Conservation (phyloP, 2,888 invertebrate genomes). For the Herminia tarsipennalis region DNA sequence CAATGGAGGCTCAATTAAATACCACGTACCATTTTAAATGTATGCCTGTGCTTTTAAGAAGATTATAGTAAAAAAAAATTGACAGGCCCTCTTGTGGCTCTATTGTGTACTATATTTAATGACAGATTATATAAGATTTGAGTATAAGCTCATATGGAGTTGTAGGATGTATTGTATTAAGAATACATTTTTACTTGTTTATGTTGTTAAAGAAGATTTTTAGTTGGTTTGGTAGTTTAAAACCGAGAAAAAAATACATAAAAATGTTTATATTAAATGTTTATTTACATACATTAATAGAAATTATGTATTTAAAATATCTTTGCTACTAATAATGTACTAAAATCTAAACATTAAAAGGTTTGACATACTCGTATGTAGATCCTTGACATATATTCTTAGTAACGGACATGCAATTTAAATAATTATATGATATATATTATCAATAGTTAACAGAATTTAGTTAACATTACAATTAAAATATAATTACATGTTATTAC, state of each 20-base stretch:
- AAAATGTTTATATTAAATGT: too few relatives aligned
- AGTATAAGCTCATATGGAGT: too few relatives aligned
- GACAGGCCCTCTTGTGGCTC: slow-evolving; percentile 58
- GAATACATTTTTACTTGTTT: too few relatives aligned
- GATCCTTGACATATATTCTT: background rate
- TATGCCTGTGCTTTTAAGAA: slow-evolving; percentile 60
- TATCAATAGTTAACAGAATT: background rate
- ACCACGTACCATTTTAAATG: slow-evolving; percentile 60
- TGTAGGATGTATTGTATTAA: too few relatives aligned
- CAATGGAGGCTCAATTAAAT: slow-evolving; percentile 68
- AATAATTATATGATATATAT: too few relatives aligned
- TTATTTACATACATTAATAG: too few relatives aligned
- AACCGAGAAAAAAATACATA: too few relatives aligned
- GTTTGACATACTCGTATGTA: background rate
- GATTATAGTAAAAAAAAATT: slow-evolving; percentile 61
- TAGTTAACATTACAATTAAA: background rate
- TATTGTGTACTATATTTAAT: slow-evolving; percentile 47
- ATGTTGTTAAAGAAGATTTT: too few relatives aligned
- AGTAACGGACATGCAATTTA: background rate
- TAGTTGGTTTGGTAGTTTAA: too few relatives aligned
- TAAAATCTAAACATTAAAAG: too few relatives aligned
- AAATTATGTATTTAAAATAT: too few relatives aligned
- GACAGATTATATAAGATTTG: slow-evolving; percentile 32
- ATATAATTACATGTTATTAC: background rate
- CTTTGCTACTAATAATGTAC: too few relatives aligned